Percentiles rank a stretch among this genome's conserved stretches.
Conservation (phyloP, 2,113 vertebrate species). For the Grus americana region DNA sequence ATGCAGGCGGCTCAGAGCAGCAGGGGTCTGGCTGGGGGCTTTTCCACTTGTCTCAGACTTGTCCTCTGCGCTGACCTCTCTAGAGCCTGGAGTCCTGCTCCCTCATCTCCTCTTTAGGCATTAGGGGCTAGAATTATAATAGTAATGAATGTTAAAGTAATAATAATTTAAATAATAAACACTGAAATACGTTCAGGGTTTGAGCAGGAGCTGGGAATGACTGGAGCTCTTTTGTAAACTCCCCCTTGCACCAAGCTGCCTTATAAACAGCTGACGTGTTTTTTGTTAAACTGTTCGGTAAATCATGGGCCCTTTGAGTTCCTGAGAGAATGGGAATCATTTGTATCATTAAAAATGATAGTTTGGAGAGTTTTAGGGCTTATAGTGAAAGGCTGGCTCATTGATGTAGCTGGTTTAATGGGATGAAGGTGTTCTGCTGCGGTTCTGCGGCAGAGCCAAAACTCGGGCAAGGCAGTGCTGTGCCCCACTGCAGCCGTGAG, state of each 20-base stretch:
- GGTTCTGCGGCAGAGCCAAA: not conserved
- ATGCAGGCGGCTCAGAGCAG: rapidly evolving
- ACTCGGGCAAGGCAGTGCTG: not conserved
- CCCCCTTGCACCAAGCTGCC: not conserved
- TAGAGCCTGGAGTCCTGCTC: not conserved
- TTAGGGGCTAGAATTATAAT: not conserved
- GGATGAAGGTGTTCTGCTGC: not conserved
- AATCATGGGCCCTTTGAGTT: not conserved
- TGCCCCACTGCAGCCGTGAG: not conserved
- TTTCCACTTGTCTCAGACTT: not conserved
- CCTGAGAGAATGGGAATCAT: not conserved
- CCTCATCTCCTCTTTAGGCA: not conserved
- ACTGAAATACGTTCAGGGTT: not conserved
- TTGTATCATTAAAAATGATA: not conserved
- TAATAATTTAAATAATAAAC: not conserved
- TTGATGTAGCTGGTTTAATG: not conserved
- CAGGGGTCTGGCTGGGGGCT: not conserved
- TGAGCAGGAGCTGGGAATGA: not conserved
- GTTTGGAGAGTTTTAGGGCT: not conserved
- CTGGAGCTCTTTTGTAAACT: not conserved
- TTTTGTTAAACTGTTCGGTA: not conserved
- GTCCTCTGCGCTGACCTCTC: not conserved
- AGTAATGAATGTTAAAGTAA: not conserved
- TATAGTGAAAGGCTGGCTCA: not conserved
- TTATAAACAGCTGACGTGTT: not conserved